Evolutionary conservation across 2,888 invertebrate genomes (phyloP), one percentile per base, ranked within the genome.

Genomic region (Automeris io): DNA sequence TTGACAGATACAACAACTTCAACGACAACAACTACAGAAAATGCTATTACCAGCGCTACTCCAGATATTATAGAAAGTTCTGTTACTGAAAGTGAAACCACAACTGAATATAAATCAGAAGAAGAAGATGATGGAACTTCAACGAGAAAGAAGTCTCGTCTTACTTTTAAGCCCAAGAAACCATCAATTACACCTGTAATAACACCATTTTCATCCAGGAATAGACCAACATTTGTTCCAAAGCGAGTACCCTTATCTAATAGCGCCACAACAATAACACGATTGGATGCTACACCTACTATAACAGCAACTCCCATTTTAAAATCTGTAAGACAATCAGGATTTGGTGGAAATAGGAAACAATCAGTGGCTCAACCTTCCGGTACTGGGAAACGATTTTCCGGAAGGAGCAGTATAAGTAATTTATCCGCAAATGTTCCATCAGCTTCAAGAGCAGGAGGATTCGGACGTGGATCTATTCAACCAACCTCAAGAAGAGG

Each of bases 231-330:
- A 2, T 95, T 95, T 61, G 92, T 92, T 45, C 95, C 95, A 0
- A 94, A 94, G 70, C 90, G 93, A 21, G 91, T 91, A 19, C 83
- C 90, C 12, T 87, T 90, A 42, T 83, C 88, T 22, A 89, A 89
- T 48, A 92, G 92, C 50, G 95, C 95, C 0, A 93, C 95, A 2
- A 95, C 95, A 2, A 95, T 95, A 34, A 95, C 95, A 3, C 88
- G 95, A 54, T 91, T 92, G 33, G 94, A 95, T 57, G 91, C 94
- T 50, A 95, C 95, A 0, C 95, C 95, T 1, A 95, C 95, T 0
- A 94, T 96, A 41, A 95, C 95, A 0, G 95, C 95, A n/a, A 95
- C 95, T 2, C 93, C 94, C 2, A 94, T 95, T 0, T 81, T 93
- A 1, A 93, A 92, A 73, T 89, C 90, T 19, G 83, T 87, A 1